These are phyloP conservation scores for Tipula confusa DNA, from an alignment of 2,888 invertebrate genomes.

Conservation along the genomic window DNA sequence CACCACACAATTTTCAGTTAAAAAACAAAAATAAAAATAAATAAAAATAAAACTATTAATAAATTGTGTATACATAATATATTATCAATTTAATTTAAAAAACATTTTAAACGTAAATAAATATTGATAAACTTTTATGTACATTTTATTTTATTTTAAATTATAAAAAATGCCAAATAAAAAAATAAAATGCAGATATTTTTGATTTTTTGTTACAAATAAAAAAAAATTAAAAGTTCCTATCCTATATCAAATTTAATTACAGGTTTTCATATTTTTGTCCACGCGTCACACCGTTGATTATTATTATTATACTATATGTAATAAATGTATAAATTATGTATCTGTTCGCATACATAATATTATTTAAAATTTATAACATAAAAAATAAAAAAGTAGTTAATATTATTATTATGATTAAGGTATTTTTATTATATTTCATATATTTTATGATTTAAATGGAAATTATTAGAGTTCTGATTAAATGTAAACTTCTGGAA, in stretches of 20 bases:
- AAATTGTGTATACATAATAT: constrained; percentile 1
- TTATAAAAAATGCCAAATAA: background rate
- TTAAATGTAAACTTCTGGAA: background rate
- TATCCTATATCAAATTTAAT: constrained; percentile 20
- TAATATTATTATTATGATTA: background rate
- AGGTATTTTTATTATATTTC: background rate
- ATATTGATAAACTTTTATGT: constrained; percentile 21
- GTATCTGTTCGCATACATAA: background rate
- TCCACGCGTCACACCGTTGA: background rate
- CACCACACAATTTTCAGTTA: background rate
- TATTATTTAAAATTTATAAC: background rate
- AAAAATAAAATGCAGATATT: background rate
- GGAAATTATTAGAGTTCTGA: background rate
- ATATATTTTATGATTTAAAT: no score
- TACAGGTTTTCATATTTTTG: constrained; percentile 20
- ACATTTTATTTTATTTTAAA: constrained; percentile 7
- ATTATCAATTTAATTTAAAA: constrained; percentile 9
- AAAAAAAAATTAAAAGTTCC: constrained; percentile 21
- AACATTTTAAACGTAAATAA: background rate
- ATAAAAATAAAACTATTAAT: background rate
- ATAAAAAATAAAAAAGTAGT: background rate
- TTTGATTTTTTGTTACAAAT: background rate
- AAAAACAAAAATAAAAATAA: no score
- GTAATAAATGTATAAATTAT: background rate
- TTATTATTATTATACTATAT: background rate